Conservation (phyloP, 2,888 invertebrate genomes). For the Uropetala carovei region DNA sequence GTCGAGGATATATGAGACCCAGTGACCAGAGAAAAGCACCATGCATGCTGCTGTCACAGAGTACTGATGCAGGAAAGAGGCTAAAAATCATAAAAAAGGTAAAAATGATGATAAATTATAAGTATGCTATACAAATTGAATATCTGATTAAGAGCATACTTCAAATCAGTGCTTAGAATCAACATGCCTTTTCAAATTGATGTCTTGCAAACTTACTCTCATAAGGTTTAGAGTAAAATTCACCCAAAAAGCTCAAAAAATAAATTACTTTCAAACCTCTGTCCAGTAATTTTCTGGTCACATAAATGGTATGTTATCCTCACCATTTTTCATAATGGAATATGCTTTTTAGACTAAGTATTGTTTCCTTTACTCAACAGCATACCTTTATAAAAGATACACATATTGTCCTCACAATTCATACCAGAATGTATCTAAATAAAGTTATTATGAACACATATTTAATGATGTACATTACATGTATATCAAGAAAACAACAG, state of each 20-base stretch:
- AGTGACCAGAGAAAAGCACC: conserved; percentile 66
- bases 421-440: conserved; percentile 63
- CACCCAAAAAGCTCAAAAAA: conserved; percentile 45
- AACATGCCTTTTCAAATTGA: conserved; percentile 8
- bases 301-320: conserved; percentile 42
- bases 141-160: conserved; percentile 8
- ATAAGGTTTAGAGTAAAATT: conserved; percentile 2
- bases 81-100: neutral
- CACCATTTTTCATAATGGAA: conserved; percentile 38
- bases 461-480: conserved; percentile 55
- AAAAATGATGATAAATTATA: conserved; percentile 9
- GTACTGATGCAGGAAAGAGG: conserved; percentile 53
- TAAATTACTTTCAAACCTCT: conserved; percentile 55
- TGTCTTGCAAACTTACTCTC: neutral
- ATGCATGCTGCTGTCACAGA: conserved; percentile 59
- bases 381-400: conserved; percentile 64
- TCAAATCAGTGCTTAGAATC: conserved; percentile 10
- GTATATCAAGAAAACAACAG: conserved; percentile 60
- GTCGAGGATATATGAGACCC: conserved; percentile 58
- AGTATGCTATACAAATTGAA: conserved; percentile 6
- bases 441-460: conserved; percentile 64
- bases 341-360: conserved; percentile 59
- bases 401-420: conserved; percentile 63
- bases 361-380: conserved; percentile 56
- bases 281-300: conserved; percentile 61